A percentile compares a stretch with the other conserved stretches of the same genome.
These are phyloP conservation scores for Smithornis capensis DNA, from an alignment of 2,113 vertebrate species.

Conservation along the genomic window DNA sequence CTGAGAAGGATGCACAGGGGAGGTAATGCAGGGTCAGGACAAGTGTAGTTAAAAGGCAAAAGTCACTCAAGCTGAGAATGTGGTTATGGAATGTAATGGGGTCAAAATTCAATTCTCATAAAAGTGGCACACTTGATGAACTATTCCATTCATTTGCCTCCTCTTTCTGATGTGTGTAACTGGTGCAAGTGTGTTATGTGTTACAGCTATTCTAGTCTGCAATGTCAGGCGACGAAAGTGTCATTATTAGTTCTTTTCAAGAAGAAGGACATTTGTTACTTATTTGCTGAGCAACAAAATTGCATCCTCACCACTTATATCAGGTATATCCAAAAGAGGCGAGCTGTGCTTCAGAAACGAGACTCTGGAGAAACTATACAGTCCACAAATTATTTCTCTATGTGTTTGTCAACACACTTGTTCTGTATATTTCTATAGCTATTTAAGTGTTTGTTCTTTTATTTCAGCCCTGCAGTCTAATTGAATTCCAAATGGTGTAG, in stretches of 20 bases:
- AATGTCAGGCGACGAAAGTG: background rate
- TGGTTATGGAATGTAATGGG: background rate
- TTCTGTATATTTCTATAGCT: background rate
- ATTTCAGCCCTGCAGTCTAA: background rate
- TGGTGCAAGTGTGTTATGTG: background rate
- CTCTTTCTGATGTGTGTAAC: background rate
- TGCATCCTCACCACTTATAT: background rate
- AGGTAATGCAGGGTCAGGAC: background rate
- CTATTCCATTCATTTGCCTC: fast-evolving
- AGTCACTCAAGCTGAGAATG: background rate
- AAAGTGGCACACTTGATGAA: background rate
- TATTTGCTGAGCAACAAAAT: background rate
- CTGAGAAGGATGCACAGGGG: background rate
- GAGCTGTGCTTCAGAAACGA: background rate
- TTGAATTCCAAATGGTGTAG: background rate
- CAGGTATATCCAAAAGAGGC: background rate
- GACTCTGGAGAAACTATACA: background rate
- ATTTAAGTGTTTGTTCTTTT: background rate
- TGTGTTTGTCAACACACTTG: background rate
- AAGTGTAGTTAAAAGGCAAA: background rate
- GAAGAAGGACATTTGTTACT: background rate
- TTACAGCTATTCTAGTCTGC: background rate
- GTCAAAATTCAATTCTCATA: background rate
- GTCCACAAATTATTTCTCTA: background rate
- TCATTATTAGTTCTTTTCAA: background rate